A percentile compares a stretch with the other conserved stretches of the same genome.
Conservation (phyloP, 2,888 invertebrate species). For the Aleiodes leptofemur region DNA sequence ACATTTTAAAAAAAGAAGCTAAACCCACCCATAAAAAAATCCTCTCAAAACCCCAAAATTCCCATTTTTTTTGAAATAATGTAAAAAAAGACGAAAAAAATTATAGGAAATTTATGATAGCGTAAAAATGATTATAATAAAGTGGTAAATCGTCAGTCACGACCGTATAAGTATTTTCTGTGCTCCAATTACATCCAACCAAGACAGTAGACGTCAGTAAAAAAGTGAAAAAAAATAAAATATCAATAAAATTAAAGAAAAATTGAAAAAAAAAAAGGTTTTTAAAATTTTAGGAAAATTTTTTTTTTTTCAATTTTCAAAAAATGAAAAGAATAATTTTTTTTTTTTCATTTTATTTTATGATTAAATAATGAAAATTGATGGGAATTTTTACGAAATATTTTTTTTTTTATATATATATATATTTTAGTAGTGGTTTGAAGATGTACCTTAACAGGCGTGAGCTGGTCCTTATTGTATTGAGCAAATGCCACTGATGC, state of each 20-base stretch:
- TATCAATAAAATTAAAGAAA: not conserved
- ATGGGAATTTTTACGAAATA: constrained; percentile 11
- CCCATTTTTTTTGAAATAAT: not conserved
- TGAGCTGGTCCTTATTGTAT: constrained; percentile 99
- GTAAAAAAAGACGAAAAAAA: not conserved
- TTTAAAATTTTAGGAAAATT: not conserved
- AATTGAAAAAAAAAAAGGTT: not conserved
- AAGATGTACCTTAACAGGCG: constrained; percentile 85
- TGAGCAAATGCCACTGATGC: constrained; percentile 97
- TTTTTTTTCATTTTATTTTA: too few species aligned
- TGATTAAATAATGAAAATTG: not conserved
- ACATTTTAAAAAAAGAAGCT: not conserved
- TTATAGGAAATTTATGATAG: constrained; percentile 1
- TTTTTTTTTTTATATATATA: too few species aligned
- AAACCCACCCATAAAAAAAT: not conserved
- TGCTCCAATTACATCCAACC: constrained; percentile 53
- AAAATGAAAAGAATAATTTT: not conserved
- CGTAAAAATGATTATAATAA: not conserved
- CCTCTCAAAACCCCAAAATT: not conserved
- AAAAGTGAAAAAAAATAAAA: constrained; percentile 8
- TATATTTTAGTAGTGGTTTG: constrained; percentile 39
- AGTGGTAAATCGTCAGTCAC: constrained; percentile 24
- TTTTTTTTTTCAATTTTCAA: not conserved
- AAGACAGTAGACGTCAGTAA: constrained; percentile 52
- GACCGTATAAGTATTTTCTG: constrained; percentile 46